These are phyloP conservation scores for Pelvicachromis taeniatus DNA, from an alignment of 2,113 vertebrate genomes.

Conservation along the genomic window DNA sequence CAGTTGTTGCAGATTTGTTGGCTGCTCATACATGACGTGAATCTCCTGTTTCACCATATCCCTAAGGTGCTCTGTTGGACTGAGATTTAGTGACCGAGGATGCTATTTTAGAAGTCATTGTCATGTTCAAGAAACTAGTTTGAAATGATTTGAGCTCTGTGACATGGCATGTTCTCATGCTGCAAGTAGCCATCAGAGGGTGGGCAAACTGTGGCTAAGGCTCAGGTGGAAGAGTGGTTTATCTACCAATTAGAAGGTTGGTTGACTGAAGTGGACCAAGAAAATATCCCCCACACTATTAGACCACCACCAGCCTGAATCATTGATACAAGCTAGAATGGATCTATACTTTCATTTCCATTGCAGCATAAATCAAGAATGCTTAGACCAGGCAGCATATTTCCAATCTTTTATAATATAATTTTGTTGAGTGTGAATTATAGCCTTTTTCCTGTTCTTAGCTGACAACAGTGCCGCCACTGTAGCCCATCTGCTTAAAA, in stretches of 20 bases:
- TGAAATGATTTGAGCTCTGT: background rate
- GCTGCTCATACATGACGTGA: background rate
- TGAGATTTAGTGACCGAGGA: background rate
- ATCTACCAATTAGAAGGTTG: rapidly evolving
- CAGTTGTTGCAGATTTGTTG: background rate
- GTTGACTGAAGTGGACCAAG: background rate
- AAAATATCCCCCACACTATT: background rate
- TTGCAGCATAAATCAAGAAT: background rate
- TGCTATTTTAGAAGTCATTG: background rate
- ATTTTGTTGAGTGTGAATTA: background rate
- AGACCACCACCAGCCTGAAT: background rate
- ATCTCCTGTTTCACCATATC: background rate
- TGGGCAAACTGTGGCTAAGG: background rate
- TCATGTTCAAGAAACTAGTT: background rate
- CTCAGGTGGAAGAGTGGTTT: background rate
- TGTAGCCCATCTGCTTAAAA: background rate
- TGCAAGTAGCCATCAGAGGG: background rate
- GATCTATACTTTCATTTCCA: background rate
- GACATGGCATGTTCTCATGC: background rate
- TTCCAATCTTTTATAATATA: background rate
- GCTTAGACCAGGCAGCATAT: background rate
- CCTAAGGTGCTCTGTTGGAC: background rate
- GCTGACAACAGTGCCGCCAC: background rate
- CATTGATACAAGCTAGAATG: background rate
- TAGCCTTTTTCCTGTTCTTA: background rate